These are phyloP conservation scores for Chloroceryle amazona DNA, from an alignment of 2,797 vertebrate species.

Conservation along the genomic window DNA sequence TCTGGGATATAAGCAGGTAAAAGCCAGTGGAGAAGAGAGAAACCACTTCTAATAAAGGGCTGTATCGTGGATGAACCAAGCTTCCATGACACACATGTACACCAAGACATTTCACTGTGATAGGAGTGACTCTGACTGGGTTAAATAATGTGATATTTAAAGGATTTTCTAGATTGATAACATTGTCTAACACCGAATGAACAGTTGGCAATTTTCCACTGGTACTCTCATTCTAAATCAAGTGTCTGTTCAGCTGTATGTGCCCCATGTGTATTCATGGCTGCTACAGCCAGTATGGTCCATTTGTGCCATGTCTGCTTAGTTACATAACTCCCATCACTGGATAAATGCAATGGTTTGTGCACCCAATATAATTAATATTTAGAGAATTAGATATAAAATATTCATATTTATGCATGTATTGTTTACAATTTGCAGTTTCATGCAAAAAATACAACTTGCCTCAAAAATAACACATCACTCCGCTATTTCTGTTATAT, in stretches of 20 bases:
- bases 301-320: background rate
- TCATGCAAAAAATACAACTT: background rate
- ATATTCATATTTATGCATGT: background rate
- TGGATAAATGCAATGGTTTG: background rate
- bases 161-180: background rate
- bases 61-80: background rate
- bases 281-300: background rate
- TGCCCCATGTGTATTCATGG: background rate
- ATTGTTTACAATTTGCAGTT: background rate
- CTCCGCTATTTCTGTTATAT: background rate
- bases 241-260: background rate
- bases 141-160: background rate
- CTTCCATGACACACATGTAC: background rate
- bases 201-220: background rate
- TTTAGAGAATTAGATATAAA: background rate
- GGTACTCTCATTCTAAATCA: background rate
- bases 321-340: background rate
- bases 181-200: background rate
- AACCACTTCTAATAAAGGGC: background rate
- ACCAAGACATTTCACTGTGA: background rate
- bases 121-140: background rate
- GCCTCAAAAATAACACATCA: background rate
- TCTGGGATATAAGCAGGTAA: background rate
- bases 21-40: background rate
- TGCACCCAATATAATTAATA: background rate